phyloP scores from a whole-genome alignment of 2,888 invertebrate genomes.

The Augiades crinisus region DNA sequence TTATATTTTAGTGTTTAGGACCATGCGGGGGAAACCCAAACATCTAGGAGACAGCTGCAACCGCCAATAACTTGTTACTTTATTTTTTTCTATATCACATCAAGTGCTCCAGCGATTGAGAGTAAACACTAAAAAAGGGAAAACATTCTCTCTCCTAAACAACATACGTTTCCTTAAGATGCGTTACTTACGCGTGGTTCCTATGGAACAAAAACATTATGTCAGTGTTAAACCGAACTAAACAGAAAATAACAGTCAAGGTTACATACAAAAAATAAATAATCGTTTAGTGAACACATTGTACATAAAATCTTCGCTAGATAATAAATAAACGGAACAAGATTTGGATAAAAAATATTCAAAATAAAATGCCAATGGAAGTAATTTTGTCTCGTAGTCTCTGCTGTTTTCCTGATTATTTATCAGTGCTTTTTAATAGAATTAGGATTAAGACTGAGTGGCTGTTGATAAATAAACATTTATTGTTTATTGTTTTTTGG shows the following conservation, averaged over 20 bases:
- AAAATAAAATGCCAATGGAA: constrained; percentile 3
- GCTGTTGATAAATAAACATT: not conserved
- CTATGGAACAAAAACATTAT: constrained; percentile 77
- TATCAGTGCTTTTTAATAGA: constrained; percentile 4
- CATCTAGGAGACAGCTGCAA: constrained; percentile 30
- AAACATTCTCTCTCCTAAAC: constrained; percentile 54
- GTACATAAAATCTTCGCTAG: not conserved
- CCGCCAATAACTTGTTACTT: constrained; percentile 15
- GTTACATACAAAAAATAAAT: constrained; percentile 33
- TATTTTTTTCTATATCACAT: constrained; percentile 12
- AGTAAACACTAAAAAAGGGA: constrained; percentile 58
- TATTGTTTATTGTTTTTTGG: not conserved
- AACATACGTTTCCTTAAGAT: constrained; percentile 58
- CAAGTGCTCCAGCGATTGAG: constrained; percentile 21
- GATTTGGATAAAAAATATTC: not conserved
- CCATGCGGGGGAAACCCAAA: constrained; percentile 57
- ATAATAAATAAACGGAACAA: constrained; percentile 12
- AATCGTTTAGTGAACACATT: constrained; percentile 14
- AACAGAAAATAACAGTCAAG: constrained; percentile 41
- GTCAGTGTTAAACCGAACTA: constrained; percentile 58
- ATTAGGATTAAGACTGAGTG: constrained; percentile 1
- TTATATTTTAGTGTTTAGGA: constrained; percentile 19
- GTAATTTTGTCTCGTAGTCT: constrained; percentile 1
- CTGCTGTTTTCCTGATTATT: constrained; percentile 4
- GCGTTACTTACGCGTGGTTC: constrained; percentile 80